A percentile compares a stretch with the other conserved stretches of the same genome.
Evolutionary conservation across 2,888 invertebrate species (phyloP).

Genomic region (Drosophila kanekoi): DNA sequence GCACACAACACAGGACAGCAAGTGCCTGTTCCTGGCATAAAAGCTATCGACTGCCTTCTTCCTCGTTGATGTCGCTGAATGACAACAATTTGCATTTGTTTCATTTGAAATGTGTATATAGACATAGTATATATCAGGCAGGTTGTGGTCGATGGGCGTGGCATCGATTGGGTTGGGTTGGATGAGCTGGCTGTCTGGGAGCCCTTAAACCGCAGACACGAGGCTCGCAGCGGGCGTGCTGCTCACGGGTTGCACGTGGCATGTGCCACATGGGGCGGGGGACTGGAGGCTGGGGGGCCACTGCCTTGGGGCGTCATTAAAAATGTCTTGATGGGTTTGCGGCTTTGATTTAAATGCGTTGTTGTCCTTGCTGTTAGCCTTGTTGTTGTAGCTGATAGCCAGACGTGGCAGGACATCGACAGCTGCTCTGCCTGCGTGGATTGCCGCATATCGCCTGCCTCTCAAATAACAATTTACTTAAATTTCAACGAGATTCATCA

Average conservation of each 20-base stretch:
- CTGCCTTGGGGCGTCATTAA: constrained; percentile 64
- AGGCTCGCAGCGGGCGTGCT: constrained; percentile 20
- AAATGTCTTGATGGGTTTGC: constrained; percentile 73
- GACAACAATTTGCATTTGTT: constrained; percentile 80
- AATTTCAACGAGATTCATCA: neutral
- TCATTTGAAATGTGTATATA: constrained; percentile 45
- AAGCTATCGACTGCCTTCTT: constrained; percentile 48
- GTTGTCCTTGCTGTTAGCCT: constrained; percentile 10
- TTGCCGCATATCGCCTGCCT: constrained; percentile 8
- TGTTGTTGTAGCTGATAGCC: constrained; percentile 16
- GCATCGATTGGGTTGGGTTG: neutral
- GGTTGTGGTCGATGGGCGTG: constrained; percentile 3
- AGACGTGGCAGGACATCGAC: constrained; percentile 39
- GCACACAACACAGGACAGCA: constrained; percentile 11
- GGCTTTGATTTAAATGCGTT: constrained; percentile 70
- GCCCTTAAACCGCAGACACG: constrained; percentile 37
- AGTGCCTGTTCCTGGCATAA: constrained; percentile 32
- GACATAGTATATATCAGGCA: constrained; percentile 28
- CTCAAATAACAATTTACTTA: constrained; percentile 15
- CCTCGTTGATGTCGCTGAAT: constrained; percentile 51
- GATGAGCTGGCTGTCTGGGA: constrained; percentile 31
- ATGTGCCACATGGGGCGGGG: no score
- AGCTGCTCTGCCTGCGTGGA: constrained; percentile 15
- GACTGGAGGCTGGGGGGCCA: neutral
- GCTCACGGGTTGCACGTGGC: neutral